phyloP scores from a whole-genome alignment of 2,113 vertebrate species.

The Gallinago undulata region DNA sequence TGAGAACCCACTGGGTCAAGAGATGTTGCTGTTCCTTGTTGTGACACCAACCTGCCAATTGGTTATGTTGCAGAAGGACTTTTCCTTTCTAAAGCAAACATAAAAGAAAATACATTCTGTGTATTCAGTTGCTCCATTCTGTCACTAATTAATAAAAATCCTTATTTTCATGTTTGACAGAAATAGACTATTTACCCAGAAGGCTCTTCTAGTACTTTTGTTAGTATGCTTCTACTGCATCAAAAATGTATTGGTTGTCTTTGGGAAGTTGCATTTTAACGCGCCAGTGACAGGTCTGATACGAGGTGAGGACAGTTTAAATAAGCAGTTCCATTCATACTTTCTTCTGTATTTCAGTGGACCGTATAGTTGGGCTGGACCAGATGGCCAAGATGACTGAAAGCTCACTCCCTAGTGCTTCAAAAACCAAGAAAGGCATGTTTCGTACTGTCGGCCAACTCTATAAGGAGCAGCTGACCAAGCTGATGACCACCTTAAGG shows the following conservation, averaged over 20 bases:
- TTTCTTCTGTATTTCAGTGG: slow-evolving; percentile 72
- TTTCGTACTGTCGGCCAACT: slow-evolving; percentile 97
- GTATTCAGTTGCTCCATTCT: not conserved
- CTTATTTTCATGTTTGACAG: not conserved
- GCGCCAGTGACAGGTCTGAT: not conserved
- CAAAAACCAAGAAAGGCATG: slow-evolving; percentile 98
- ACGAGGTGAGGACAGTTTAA: not conserved
- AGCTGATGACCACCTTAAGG: slow-evolving; percentile 94
- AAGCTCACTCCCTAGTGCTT: slow-evolving; percentile 84
- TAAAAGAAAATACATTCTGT: not conserved
- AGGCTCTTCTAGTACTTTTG: not conserved
- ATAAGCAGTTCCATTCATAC: not conserved
- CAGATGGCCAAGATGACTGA: slow-evolving; percentile 96
- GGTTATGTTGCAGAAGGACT: not conserved
- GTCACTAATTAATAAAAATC: not conserved
- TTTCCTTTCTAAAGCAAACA: not conserved
- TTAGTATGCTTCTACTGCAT: not conserved
- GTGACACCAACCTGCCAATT: not conserved
- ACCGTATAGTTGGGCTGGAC: slow-evolving; percentile 94
- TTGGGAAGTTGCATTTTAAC: not conserved
- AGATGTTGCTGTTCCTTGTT: not conserved
- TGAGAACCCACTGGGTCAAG: not conserved
- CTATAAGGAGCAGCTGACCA: slow-evolving; percentile 94
- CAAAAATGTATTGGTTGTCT: not conserved
- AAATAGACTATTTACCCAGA: not conserved